Evolutionary conservation across 2,797 vertebrate species (phyloP).

Genomic region (Ctenosaura bakeri): DNA sequence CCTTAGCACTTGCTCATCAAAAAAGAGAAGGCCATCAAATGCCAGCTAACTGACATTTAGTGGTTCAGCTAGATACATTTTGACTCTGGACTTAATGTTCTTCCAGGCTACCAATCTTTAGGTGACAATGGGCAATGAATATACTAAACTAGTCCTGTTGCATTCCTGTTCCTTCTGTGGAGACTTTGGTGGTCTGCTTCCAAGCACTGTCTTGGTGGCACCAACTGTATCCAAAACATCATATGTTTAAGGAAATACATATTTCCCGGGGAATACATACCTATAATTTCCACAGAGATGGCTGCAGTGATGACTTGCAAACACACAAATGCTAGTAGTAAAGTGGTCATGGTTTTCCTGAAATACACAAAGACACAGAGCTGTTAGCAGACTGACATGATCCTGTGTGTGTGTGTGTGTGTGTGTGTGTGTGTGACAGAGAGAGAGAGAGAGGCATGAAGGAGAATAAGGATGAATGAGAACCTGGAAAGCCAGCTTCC

Average conservation of each 20-base stretch:
- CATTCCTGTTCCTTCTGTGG: neutral
- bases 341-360: constrained; percentile 91
- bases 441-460: neutral
- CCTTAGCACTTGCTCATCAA: too few species aligned
- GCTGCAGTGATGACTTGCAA: constrained; percentile 85
- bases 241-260: neutral
- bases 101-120: neutral
- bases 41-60: neutral
- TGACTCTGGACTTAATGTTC: neutral
- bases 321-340: constrained; percentile 89
- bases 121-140: too few species aligned
- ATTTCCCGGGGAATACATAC: constrained; percentile 70
- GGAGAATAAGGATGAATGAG: accelerated
- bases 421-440: too few species aligned
- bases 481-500: neutral
- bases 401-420: neutral
- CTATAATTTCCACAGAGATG: constrained; percentile 81
- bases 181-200: neutral
- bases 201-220: neutral
- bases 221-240: neutral
- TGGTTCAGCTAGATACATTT: neutral
- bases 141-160: neutral
- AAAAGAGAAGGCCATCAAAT: too few species aligned
- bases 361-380: constrained; percentile 64
- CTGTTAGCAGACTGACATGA: neutral